These are phyloP conservation scores for Bettongia penicillata DNA, from an alignment of 2,113 vertebrate species.

Conservation along the genomic window DNA sequence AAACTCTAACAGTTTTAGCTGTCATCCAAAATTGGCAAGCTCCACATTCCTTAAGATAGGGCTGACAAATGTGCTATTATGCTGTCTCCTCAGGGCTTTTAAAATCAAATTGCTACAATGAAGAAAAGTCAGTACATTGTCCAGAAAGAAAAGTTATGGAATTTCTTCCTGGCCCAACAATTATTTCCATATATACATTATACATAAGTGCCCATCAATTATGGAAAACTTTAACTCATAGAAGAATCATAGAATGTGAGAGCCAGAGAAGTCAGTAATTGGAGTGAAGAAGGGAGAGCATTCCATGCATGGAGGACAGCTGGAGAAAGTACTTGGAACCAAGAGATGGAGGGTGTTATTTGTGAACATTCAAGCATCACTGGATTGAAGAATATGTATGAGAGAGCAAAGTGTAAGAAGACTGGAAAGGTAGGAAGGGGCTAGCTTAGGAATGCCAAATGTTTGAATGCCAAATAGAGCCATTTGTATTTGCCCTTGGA, in stretches of 20 bases:
- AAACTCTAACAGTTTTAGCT: not conserved
- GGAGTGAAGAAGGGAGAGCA: not conserved
- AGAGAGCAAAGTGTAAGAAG: not conserved
- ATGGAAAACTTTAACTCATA: not conserved
- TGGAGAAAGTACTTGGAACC: not conserved
- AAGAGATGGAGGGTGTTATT: not conserved
- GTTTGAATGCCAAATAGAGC: not conserved
- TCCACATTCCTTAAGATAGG: not conserved
- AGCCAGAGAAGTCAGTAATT: not conserved
- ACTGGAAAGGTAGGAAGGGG: not conserved
- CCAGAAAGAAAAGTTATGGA: constrained; percentile 1
- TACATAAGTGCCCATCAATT: not conserved
- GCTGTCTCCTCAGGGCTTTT: not conserved
- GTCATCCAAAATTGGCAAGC: not conserved
- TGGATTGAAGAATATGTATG: not conserved
- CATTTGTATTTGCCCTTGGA: not conserved
- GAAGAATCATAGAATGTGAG: not conserved
- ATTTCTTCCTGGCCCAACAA: not conserved
- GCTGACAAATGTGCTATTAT: not conserved
- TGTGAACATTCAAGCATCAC: not conserved
- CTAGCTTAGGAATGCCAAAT: not conserved
- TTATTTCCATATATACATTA: not conserved
- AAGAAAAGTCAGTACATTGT: not conserved
- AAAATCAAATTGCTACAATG: not conserved
- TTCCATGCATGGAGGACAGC: not conserved